Evolutionary conservation across 2,888 invertebrate species (phyloP).

Genomic region (Saturnia pavonia): DNA sequence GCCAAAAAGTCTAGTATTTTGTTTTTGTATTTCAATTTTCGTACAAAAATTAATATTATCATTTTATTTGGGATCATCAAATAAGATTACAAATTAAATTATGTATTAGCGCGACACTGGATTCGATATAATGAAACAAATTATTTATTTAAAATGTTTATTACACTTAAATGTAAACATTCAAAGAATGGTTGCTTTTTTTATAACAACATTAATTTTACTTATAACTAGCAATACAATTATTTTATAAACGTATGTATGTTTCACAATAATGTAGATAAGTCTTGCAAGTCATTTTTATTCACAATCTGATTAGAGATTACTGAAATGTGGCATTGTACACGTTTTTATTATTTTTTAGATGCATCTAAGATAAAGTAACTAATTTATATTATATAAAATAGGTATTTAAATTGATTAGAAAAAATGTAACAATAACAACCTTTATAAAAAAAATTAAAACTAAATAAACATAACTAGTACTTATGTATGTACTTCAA

Average conservation of each 20-base stretch:
- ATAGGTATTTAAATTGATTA: not conserved
- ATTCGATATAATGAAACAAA: slow-evolving; percentile 1
- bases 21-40: not conserved
- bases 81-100: too few species aligned
- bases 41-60: not conserved
- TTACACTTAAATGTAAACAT: slow-evolving; percentile 9
- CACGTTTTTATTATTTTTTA: not conserved
- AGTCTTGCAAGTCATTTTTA: not conserved
- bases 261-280: not conserved
- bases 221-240: slow-evolving; percentile 9
- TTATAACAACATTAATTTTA: not conserved
- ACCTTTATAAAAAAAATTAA: not conserved
- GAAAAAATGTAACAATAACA: not conserved
- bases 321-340: not conserved
- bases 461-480: not conserved
- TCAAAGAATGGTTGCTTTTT: not conserved
- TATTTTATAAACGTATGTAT: not conserved
- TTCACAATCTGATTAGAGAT: not conserved
- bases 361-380: not conserved
- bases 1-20: not conserved
- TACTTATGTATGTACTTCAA: not conserved
- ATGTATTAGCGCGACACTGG: not conserved
- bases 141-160: not conserved
- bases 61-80: not conserved
- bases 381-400: not conserved